A percentile compares a stretch with the other conserved stretches of the same genome.
phyloP scores from a whole-genome alignment of 1,140 invertebrate genomes.

The Megalopta genalis region DNA sequence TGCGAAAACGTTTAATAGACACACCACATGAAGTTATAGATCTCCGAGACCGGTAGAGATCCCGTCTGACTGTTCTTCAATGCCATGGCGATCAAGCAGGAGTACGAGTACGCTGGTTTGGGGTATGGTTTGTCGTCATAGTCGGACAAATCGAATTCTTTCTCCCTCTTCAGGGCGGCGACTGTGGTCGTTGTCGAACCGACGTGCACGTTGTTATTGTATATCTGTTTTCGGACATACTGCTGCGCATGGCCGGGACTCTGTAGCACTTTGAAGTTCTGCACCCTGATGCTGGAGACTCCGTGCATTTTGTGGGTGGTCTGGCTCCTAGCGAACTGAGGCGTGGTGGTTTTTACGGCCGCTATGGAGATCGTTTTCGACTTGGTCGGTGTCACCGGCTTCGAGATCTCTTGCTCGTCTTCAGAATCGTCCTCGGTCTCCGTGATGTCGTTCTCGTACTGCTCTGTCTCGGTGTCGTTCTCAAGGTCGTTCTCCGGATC shows the following conservation, averaged over 20 bases:
- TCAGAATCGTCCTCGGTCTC: conserved; percentile 71
- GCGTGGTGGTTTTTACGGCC: conserved; percentile 67
- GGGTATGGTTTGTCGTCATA: conserved; percentile 89
- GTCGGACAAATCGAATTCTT: conserved; percentile 73
- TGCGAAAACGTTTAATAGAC: conserved; percentile 67
- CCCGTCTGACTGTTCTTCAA: conserved; percentile 97
- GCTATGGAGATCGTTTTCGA: conserved; percentile 67
- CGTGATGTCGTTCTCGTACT: conserved; percentile 70
- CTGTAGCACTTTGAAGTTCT: conserved; percentile 76
- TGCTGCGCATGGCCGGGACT: conserved; percentile 66
- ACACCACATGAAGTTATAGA: conserved; percentile 99
- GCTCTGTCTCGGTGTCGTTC: conserved; percentile 66
- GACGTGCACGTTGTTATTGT: conserved; percentile 78
- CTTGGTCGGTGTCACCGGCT: conserved; percentile 56
- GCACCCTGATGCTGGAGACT: conserved; percentile 76
- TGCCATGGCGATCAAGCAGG: conserved; percentile 98
- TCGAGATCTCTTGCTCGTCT: conserved; percentile 59
- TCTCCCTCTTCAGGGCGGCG: conserved; percentile 70
- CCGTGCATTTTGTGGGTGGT: conserved; percentile 71
- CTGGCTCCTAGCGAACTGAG: conserved; percentile 67
- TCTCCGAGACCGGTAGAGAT: conserved; percentile 97
- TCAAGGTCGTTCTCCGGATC: conserved; percentile 58
- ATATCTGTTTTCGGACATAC: conserved; percentile 77
- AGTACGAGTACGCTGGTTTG: conserved; percentile 98
- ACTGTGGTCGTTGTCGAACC: conserved; percentile 63